These are phyloP conservation scores for Hiodon tergisus DNA, from an alignment of 2,113 vertebrate species.

Conservation along the genomic window DNA sequence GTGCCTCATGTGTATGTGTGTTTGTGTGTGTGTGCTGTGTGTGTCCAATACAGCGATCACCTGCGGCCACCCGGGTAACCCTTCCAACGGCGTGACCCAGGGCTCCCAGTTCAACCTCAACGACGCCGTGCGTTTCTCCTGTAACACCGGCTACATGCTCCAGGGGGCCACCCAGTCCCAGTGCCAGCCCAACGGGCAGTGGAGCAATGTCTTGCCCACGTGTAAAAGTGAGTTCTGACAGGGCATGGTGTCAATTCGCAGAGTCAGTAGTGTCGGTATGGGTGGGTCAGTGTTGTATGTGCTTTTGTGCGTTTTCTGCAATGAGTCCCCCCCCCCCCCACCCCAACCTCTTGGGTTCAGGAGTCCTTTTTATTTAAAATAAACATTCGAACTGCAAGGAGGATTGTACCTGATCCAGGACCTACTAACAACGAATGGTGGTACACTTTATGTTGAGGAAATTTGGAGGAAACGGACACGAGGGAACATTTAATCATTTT, in stretches of 20 bases:
- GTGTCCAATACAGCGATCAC: conserved; percentile 75
- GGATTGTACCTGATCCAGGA: background rate
- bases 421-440: background rate
- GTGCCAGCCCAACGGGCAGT: conserved; percentile 88
- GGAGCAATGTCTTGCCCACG: conserved; percentile 80
- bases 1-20: background rate
- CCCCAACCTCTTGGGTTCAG: too few relatives aligned
- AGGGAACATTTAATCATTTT: conserved; percentile 44
- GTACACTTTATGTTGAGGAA: conserved; percentile 26
- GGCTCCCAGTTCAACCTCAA: conserved; percentile 93
- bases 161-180: conserved; percentile 75
- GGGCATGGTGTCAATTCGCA: background rate
- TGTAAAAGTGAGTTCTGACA: conserved; percentile 78
- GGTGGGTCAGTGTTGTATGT: conserved; percentile 16
- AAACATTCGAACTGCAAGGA: background rate
- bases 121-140: conserved; percentile 81
- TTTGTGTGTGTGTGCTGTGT: background rate
- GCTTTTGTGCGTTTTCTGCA: conserved; percentile 6
- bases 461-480: conserved; percentile 37
- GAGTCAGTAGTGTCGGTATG: conserved; percentile 12
- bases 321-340: background rate
- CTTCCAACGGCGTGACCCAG: conserved; percentile 81
- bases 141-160: conserved; percentile 80
- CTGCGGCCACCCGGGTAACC: conserved; percentile 93
- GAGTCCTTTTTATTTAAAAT: background rate